phyloP scores from a whole-genome alignment of 2,888 invertebrate genomes.

The Protodeltote pygarga region DNA sequence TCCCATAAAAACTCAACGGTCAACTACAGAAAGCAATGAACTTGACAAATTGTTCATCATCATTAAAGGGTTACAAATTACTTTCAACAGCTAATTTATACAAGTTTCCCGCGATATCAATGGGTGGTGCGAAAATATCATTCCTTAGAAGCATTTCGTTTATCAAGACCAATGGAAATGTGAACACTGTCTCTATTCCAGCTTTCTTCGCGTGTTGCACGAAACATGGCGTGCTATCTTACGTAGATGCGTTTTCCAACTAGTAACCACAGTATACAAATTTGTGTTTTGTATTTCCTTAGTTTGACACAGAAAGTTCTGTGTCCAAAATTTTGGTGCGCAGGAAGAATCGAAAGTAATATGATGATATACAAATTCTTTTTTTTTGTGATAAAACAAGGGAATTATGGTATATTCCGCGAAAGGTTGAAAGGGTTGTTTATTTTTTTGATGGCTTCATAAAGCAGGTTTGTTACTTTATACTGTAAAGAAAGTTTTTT shows the following conservation, averaged over 20 bases:
- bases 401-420: slow-evolving; percentile 26
- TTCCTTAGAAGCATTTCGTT: slow-evolving; percentile 56
- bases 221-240: slow-evolving; percentile 62
- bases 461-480: neutral
- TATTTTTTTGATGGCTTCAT: slow-evolving; percentile 16
- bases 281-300: neutral
- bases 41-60: slow-evolving; percentile 33
- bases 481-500: neutral
- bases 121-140: slow-evolving; percentile 50
- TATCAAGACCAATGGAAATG: slow-evolving; percentile 58
- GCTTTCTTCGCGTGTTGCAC: slow-evolving; percentile 66
- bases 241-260: slow-evolving; percentile 34
- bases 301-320: slow-evolving; percentile 8
- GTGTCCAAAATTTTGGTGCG: slow-evolving; percentile 1
- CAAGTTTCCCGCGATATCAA: slow-evolving; percentile 55
- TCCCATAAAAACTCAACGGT: neutral
- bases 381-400: slow-evolving; percentile 38
- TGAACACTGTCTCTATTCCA: slow-evolving; percentile 62
- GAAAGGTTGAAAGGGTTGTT: slow-evolving; percentile 21
- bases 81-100: slow-evolving; percentile 51
- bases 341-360: slow-evolving; percentile 52
- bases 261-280: slow-evolving; percentile 15
- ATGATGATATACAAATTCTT: slow-evolving; percentile 39
- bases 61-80: slow-evolving; percentile 46
- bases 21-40: neutral